Conservation (phyloP, 1,140 invertebrate species). For the Chelonus insularis region DNA sequence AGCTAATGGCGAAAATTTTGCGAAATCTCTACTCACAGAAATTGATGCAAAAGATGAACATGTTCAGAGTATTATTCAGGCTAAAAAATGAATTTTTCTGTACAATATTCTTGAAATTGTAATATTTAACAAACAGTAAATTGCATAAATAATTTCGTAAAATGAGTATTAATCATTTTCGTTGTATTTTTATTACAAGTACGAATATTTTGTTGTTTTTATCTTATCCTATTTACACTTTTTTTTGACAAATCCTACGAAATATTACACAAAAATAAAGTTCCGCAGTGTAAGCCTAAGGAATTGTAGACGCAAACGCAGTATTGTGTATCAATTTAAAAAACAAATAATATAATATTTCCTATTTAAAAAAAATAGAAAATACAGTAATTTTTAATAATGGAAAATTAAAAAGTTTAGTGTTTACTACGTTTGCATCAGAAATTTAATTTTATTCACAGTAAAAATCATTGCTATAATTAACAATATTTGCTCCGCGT, state of each 20-base stretch:
- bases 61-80: slow-evolving; percentile 38
- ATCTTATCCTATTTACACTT: slow-evolving; percentile 55
- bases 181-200: slow-evolving; percentile 59
- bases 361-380: too few relatives aligned
- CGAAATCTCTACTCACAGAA: slow-evolving; percentile 63
- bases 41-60: slow-evolving; percentile 61
- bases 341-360: too few relatives aligned
- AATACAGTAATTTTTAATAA: too few relatives aligned
- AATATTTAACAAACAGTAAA: too few relatives aligned
- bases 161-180: slow-evolving; percentile 32
- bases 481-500: too few relatives aligned
- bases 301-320: slow-evolving; percentile 45
- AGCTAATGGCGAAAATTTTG: slow-evolving; percentile 65
- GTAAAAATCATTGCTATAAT: too few relatives aligned
- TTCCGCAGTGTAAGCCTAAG: slow-evolving; percentile 37
- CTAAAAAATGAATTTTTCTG: background rate
- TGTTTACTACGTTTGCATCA: background rate
- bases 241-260: slow-evolving; percentile 50
- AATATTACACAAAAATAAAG: slow-evolving; percentile 58
- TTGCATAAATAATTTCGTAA: background rate
- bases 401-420: too few relatives aligned
- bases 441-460: too few relatives aligned
- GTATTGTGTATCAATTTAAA: too few relatives aligned
- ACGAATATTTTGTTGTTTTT: slow-evolving; percentile 33
- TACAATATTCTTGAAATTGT: too few relatives aligned